These are phyloP conservation scores for Astur gentilis DNA, from an alignment of 2,113 vertebrate genomes.

Conservation along the genomic window DNA sequence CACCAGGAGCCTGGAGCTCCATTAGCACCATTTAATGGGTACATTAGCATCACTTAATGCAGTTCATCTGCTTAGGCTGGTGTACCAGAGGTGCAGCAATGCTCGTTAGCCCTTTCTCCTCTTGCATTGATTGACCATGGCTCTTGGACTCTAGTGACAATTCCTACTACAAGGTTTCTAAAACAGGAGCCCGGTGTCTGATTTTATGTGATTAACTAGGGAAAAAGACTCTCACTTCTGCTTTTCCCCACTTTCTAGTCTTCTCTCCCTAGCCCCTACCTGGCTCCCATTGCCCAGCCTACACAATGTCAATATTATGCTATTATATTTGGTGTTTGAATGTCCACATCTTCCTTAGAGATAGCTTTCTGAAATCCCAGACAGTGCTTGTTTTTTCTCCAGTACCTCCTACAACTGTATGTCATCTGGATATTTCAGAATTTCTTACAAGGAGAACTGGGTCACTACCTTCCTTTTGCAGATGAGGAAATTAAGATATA, in stretches of 20 bases:
- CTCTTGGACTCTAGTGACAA: neutral
- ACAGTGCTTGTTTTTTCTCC: neutral
- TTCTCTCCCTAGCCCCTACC: accelerated
- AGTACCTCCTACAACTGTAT: neutral
- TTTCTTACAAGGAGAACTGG: neutral
- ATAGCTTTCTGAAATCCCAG: neutral
- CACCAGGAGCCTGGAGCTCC: neutral
- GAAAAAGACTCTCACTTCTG: neutral
- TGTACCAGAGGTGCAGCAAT: neutral
- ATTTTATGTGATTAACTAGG: neutral
- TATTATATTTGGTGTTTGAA: neutral
- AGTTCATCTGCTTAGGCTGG: neutral
- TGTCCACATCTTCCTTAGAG: neutral
- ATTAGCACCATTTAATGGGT: neutral
- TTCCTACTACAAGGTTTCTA: neutral
- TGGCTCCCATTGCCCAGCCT: neutral
- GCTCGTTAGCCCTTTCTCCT: neutral
- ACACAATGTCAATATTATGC: neutral
- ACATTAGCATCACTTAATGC: neutral
- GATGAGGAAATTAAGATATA: neutral
- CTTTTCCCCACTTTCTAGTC: neutral
- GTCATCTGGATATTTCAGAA: neutral
- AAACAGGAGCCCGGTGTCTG: neutral
- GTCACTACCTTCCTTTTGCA: neutral
- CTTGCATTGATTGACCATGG: neutral